These are phyloP conservation scores for Melieria crassipennis DNA, from an alignment of 2,888 invertebrate genomes.

Conservation along the genomic window DNA sequence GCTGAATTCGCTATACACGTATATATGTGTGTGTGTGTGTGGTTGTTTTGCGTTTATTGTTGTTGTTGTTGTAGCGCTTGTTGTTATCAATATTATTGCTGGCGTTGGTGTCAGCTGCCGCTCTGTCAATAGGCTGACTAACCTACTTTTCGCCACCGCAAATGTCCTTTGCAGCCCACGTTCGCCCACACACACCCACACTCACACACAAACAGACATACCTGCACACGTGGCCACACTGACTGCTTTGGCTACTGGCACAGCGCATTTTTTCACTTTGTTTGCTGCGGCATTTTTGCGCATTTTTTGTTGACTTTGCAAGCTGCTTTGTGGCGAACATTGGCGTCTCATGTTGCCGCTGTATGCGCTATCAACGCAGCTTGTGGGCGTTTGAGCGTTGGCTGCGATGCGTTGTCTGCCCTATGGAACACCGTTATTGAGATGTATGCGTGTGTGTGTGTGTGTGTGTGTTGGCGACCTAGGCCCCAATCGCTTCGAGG, in stretches of 20 bases:
- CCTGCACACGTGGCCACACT: no score
- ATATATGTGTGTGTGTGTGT: neutral
- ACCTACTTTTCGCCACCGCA: neutral
- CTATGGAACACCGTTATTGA: no score
- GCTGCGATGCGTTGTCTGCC: no score
- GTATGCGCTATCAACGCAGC: no score
- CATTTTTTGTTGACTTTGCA: neutral
- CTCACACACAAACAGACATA: neutral
- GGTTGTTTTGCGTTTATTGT: no score
- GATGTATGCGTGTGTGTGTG: neutral
- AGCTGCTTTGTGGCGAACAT: neutral
- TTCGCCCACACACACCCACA: neutral
- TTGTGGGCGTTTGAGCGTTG: no score
- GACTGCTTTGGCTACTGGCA: neutral
- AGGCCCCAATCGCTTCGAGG: constrained; percentile 52
- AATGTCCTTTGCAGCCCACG: neutral
- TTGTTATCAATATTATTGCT: neutral
- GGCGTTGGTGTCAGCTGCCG: neutral
- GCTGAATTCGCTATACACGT: neutral
- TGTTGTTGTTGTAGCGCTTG: no score
- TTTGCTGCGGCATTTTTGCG: neutral
- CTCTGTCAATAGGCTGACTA: neutral
- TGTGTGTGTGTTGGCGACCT: constrained; percentile 52
- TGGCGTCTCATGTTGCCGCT: no score
- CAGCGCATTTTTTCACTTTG: neutral